Conservation (phyloP, 2,888 invertebrate genomes). For the Bombyx huttoni region DNA sequence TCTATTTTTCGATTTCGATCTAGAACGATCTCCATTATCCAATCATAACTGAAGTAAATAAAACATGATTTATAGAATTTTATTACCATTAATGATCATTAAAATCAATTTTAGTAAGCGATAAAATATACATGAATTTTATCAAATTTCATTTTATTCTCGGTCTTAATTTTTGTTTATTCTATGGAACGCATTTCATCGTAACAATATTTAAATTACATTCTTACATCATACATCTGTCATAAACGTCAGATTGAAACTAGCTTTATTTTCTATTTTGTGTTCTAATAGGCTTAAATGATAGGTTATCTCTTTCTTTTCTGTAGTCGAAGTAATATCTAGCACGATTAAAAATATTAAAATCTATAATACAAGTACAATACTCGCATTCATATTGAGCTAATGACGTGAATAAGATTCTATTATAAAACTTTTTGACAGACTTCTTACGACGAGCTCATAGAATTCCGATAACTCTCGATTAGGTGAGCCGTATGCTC, state of each 20-base stretch:
- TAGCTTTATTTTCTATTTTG: conserved; percentile 22
- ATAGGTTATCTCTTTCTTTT: conserved; percentile 8
- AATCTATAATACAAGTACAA: background rate
- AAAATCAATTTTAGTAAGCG: too few species aligned
- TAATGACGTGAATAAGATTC: background rate
- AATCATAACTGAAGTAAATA: too few species aligned
- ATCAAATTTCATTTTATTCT: background rate
- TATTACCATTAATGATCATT: too few species aligned
- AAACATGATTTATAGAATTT: too few species aligned
- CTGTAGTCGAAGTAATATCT: conserved; percentile 8
- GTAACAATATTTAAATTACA: conserved; percentile 4
- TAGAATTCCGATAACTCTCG: too few species aligned
- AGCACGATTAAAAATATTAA: background rate
- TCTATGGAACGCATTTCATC: background rate
- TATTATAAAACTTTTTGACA: too few species aligned
- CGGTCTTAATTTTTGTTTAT: background rate
- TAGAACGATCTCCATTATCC: too few species aligned
- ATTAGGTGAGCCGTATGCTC: too few species aligned
- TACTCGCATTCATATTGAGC: background rate
- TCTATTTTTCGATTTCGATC: too few species aligned
- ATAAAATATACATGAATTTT: background rate
- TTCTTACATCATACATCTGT: conserved; percentile 26
- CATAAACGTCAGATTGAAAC: conserved; percentile 20
- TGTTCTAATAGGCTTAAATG: conserved; percentile 7
- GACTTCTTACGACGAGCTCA: too few species aligned